Percentiles rank a stretch among this genome's conserved stretches.
Evolutionary conservation across 2,888 invertebrate genomes (phyloP).

Genomic region (Stenotaenia linearis): DNA sequence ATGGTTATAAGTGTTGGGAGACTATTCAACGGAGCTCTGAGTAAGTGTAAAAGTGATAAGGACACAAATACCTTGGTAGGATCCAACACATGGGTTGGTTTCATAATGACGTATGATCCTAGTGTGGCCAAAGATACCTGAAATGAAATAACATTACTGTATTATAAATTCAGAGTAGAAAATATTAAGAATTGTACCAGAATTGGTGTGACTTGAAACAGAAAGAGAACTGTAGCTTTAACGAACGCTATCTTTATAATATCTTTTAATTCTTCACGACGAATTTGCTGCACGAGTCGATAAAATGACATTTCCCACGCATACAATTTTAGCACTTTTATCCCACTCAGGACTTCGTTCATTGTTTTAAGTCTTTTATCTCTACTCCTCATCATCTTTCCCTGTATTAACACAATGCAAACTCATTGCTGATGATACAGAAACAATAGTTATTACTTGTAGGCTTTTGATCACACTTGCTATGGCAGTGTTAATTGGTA

Average conservation of each 20-base stretch:
- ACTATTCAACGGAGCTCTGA: conserved; percentile 21
- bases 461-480: neutral
- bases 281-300: conserved; percentile 76
- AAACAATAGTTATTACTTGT: too few species aligned
- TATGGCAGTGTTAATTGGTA: conserved; percentile 22
- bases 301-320: conserved; percentile 94
- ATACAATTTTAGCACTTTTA: conserved; percentile 69
- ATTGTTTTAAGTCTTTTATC: conserved; percentile 18
- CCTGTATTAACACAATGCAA: neutral
- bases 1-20: conserved; percentile 42
- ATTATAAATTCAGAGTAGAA: neutral
- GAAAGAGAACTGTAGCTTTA: neutral
- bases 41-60: neutral
- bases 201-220: conserved; percentile 24
- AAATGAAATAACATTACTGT: neutral
- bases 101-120: conserved; percentile 7
- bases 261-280: conserved; percentile 73
- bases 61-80: conserved; percentile 30
- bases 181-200: neutral
- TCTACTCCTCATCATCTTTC: conserved; percentile 19
- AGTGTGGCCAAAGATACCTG: conserved; percentile 26
- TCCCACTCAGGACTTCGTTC: conserved; percentile 26
- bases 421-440: neutral
- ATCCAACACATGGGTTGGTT: neutral
- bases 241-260: conserved; percentile 26